Evolutionary conservation across 2,797 vertebrate species (phyloP).

Genomic region (Phylloscopus collybita): DNA sequence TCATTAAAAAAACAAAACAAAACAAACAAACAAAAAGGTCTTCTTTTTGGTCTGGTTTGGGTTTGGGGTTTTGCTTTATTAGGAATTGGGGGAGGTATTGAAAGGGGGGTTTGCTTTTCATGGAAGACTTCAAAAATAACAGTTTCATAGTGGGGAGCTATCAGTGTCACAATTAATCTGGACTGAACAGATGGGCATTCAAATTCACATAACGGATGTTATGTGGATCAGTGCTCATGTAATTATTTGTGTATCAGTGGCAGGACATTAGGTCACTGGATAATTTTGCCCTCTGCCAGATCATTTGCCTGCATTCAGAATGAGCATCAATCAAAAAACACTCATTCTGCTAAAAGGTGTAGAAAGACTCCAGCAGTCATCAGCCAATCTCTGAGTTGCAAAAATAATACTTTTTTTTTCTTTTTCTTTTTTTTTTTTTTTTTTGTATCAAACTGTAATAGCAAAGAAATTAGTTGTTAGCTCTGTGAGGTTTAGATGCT

Average conservation of each 20-base stretch:
- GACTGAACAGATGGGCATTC: constrained; percentile 66
- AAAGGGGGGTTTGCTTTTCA: not conserved
- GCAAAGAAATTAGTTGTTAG: not conserved
- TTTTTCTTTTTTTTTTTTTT: not conserved
- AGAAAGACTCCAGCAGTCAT: not conserved
- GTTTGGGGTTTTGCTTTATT: not conserved
- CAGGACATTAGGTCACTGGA: constrained; percentile 60
- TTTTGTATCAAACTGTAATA: not conserved
- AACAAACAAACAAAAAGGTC: not conserved
- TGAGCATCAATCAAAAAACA: constrained; percentile 8
- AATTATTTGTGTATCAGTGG: constrained; percentile 58
- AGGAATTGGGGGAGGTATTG: not conserved
- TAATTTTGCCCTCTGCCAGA: constrained; percentile 40
- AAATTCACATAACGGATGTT: constrained; percentile 57
- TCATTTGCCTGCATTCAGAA: constrained; percentile 16
- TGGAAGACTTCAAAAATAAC: not conserved
- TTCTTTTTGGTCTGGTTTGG: not conserved
- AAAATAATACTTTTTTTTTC: not conserved
- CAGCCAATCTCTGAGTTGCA: not conserved
- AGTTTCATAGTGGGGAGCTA: constrained; percentile 14
- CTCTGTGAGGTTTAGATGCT: not conserved
- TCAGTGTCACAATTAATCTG: constrained; percentile 55
- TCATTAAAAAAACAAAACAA: too few relatives aligned
- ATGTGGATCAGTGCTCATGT: constrained; percentile 52
- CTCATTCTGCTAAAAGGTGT: not conserved